Percentiles rank a stretch among this genome's conserved stretches.
These are phyloP conservation scores for Calameuta filiformis DNA, from an alignment of 2,888 invertebrate genomes.

Conservation along the genomic window DNA sequence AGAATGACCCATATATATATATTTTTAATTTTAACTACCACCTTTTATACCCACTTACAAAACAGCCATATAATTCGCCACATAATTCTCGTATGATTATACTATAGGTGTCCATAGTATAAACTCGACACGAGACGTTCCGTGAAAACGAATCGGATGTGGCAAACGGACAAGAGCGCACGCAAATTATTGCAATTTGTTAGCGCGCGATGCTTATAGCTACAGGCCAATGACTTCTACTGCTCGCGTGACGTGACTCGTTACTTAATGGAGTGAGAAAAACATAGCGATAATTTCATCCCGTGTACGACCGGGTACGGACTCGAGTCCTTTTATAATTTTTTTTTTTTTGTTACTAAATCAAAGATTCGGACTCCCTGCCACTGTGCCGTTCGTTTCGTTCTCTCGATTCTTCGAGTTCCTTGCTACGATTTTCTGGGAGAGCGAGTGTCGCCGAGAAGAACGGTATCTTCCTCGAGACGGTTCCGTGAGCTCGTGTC, in stretches of 20 bases:
- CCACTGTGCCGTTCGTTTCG: neutral
- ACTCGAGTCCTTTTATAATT: neutral
- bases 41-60: neutral
- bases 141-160: neutral
- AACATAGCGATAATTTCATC: neutral
- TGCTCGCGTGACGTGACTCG: conserved; percentile 3
- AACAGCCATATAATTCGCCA: neutral
- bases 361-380: neutral
- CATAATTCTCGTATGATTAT: neutral
- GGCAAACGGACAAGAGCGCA: neutral
- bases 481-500: conserved; percentile 55
- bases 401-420: neutral
- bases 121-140: neutral
- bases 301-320: neutral
- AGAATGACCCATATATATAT: neutral
- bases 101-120: neutral
- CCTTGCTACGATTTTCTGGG: neutral
- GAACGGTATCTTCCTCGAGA: conserved; percentile 54
- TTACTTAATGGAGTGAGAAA: neutral
- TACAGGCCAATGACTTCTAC: neutral
- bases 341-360: neutral
- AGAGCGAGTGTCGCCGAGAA: conserved; percentile 31
- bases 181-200: conserved; percentile 11
- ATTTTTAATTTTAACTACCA: neutral
- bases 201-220: neutral